Evolutionary conservation across 2,888 invertebrate genomes (phyloP).

Genomic region (Epiblema foenella): DNA sequence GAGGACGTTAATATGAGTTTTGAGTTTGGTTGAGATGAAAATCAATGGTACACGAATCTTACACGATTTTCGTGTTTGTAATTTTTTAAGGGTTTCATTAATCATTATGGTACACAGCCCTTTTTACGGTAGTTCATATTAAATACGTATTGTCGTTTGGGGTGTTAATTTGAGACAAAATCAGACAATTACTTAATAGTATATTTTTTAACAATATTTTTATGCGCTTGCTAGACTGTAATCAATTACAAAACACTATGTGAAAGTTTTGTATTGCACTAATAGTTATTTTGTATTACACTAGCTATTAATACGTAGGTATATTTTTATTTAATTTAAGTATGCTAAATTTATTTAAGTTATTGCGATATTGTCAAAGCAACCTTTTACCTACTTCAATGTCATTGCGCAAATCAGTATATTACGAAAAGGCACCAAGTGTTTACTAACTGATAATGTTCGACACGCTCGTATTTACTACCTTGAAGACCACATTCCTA

Average conservation of each 20-base stretch:
- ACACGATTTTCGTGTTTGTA: background rate
- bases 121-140: too few relatives aligned
- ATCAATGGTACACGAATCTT: constrained; percentile 9
- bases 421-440: constrained; percentile 54
- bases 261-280: too few relatives aligned
- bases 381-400: constrained; percentile 22
- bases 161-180: background rate
- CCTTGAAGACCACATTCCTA: constrained; percentile 76
- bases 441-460: constrained; percentile 68
- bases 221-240: background rate
- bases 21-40: constrained; percentile 17
- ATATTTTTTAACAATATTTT: background rate
- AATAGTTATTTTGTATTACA: too few relatives aligned
- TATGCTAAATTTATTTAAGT: background rate
- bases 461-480: constrained; percentile 60
- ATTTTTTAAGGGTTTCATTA: background rate
- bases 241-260: too few relatives aligned
- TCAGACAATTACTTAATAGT: too few relatives aligned
- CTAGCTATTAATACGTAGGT: too few relatives aligned
- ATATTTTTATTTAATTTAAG: background rate
- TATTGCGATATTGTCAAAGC: constrained; percentile 43
- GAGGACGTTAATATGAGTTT: constrained; percentile 28
- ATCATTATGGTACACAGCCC: too few relatives aligned
- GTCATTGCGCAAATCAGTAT: constrained; percentile 40
- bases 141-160: too few relatives aligned